phyloP scores from a whole-genome alignment of 1,140 invertebrate species.

The Papilio dardanus region DNA sequence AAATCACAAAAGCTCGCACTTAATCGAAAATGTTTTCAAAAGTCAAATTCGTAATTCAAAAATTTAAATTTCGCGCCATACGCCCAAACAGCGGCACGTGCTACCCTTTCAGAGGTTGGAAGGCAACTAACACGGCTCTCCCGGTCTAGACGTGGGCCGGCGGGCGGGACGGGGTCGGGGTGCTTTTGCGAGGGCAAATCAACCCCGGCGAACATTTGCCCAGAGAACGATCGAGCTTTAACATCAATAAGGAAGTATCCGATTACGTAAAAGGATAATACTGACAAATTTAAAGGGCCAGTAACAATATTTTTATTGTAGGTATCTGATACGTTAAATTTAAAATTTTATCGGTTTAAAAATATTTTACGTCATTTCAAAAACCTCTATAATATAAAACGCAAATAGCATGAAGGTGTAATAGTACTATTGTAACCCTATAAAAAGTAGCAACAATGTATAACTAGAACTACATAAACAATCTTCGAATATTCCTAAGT shows the following conservation, averaged over 20 bases:
- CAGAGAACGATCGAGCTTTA: slow-evolving; percentile 59
- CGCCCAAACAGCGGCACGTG: slow-evolving; percentile 44
- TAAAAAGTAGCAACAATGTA: too few relatives aligned
- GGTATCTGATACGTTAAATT: slow-evolving; percentile 10
- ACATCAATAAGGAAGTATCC: slow-evolving; percentile 60
- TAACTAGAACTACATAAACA: too few relatives aligned
- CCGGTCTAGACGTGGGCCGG: slow-evolving; percentile 65
- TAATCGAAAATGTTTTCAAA: slow-evolving; percentile 40
- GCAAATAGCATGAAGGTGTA: too few relatives aligned
- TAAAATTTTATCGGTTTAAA: not conserved
- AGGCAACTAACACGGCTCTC: slow-evolving; percentile 56
- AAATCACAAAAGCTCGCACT: slow-evolving; percentile 51
- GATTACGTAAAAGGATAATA: slow-evolving; percentile 48
- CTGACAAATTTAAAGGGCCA: slow-evolving; percentile 33
- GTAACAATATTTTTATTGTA: slow-evolving; percentile 36
- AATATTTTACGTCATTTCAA: not conserved
- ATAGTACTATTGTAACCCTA: too few relatives aligned
- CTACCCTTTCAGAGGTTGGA: slow-evolving; percentile 47
- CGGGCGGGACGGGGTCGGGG: slow-evolving; percentile 45
- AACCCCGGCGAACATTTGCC: slow-evolving; percentile 65
- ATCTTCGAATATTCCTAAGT: too few relatives aligned
- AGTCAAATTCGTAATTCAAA: slow-evolving; percentile 36
- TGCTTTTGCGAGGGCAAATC: slow-evolving; percentile 54
- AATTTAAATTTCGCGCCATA: slow-evolving; percentile 69
- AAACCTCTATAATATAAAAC: too few relatives aligned